These are phyloP conservation scores for Papilio machaon DNA, from an alignment of 1,140 invertebrate genomes.

Conservation along the genomic window DNA sequence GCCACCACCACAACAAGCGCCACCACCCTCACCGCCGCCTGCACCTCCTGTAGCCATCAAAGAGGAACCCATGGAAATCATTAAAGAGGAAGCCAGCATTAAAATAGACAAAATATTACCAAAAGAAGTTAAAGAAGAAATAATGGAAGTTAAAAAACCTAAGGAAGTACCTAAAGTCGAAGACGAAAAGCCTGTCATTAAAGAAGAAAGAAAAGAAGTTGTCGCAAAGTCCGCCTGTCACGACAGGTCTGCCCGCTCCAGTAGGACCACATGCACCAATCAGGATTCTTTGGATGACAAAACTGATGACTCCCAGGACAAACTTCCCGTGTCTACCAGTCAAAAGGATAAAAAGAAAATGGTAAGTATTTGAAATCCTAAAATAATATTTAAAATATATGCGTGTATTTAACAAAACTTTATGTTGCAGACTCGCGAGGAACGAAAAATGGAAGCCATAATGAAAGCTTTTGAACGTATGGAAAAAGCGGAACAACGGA, in stretches of 20 bases:
- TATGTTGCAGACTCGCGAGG: slow-evolving; percentile 90
- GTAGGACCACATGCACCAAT: slow-evolving; percentile 69
- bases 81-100: slow-evolving; percentile 27
- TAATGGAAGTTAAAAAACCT: slow-evolving; percentile 53
- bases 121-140: slow-evolving; percentile 48
- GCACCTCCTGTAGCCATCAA: slow-evolving; percentile 4
- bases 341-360: slow-evolving; percentile 81
- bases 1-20: not conserved
- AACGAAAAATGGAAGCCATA: slow-evolving; percentile 97
- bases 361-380: slow-evolving; percentile 60
- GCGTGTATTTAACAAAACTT: slow-evolving; percentile 33
- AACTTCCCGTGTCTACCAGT: slow-evolving; percentile 80
- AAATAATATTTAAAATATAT: slow-evolving; percentile 7
- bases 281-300: slow-evolving; percentile 70
- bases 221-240: slow-evolving; percentile 75
- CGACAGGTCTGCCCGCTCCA: slow-evolving; percentile 72
- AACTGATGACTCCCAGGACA: slow-evolving; percentile 82
- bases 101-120: slow-evolving; percentile 4
- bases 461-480: slow-evolving; percentile 95
- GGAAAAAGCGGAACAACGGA: slow-evolving; percentile 90
- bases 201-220: slow-evolving; percentile 62
- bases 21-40: slow-evolving; percentile 28
- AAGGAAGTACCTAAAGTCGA: slow-evolving; percentile 57
- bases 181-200: slow-evolving; percentile 60
- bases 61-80: slow-evolving; percentile 22